These are phyloP conservation scores for Spinus olivaceus DNA, from an alignment of 2,797 vertebrate species.

Conservation along the genomic window DNA sequence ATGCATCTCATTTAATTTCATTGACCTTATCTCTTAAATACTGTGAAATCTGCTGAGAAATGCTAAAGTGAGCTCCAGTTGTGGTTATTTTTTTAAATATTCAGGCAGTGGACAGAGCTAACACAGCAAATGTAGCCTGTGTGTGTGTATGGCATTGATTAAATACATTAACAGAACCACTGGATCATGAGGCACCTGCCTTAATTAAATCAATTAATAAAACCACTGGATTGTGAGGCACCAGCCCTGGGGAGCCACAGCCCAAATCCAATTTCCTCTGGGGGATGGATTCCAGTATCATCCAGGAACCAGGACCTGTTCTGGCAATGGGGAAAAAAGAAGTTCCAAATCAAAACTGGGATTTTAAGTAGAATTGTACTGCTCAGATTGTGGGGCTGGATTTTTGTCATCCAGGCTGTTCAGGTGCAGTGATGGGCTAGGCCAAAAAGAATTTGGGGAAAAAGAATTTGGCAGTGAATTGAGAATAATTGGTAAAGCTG, in stretches of 20 bases:
- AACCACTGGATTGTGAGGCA: background rate
- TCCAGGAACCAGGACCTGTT: background rate
- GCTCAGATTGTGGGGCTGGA: background rate
- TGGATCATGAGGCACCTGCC: background rate
- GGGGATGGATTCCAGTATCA: background rate
- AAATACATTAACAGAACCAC: background rate
- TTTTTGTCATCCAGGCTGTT: background rate
- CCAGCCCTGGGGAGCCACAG: background rate
- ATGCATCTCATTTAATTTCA: background rate
- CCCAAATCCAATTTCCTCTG: background rate
- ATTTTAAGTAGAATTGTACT: background rate
- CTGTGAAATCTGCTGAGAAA: background rate
- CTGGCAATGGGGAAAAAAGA: background rate
- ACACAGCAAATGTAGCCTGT: background rate
- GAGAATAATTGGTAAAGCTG: background rate
- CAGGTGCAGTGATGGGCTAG: fast-evolving
- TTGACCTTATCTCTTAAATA: background rate
- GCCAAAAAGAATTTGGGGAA: background rate
- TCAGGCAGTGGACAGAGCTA: background rate
- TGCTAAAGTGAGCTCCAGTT: background rate
- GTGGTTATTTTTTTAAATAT: background rate
- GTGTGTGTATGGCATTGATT: background rate
- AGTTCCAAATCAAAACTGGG: background rate
- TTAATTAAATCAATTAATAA: background rate
- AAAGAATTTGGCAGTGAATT: background rate